These are phyloP conservation scores for Drosophila nr. perissopoda DNA, from an alignment of 2,888 invertebrate species.

Conservation along the genomic window DNA sequence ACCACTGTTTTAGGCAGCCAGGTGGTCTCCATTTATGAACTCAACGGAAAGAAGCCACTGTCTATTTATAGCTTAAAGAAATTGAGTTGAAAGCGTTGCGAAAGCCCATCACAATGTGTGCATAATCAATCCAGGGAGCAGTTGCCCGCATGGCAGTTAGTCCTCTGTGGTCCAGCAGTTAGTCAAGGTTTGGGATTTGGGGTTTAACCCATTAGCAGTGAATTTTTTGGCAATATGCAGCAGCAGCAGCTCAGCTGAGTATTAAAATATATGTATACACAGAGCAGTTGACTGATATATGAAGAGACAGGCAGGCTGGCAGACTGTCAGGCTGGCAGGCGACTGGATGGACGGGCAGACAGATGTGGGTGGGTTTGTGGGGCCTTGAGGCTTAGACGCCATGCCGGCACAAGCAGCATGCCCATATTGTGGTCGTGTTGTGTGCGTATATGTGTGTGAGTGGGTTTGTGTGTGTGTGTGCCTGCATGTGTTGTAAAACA, in stretches of 20 bases:
- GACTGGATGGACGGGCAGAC: constrained; percentile 3
- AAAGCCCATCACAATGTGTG: constrained; percentile 24
- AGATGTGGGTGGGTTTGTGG: constrained; percentile 5
- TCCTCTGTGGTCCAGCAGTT: constrained; percentile 19
- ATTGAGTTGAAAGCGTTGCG: constrained; percentile 21
- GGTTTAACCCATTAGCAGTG: constrained; percentile 57
- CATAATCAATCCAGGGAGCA: constrained; percentile 30
- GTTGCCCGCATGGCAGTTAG: constrained; percentile 27
- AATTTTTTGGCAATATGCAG: constrained; percentile 59
- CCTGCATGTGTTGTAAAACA: constrained; percentile 64
- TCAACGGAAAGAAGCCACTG: neutral
- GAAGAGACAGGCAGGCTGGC: constrained; percentile 33
- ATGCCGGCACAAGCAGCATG: constrained; percentile 45
- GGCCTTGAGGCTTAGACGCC: constrained; percentile 36
- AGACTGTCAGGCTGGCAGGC: constrained; percentile 18
- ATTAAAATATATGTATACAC: constrained; percentile 25
- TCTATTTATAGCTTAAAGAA: constrained; percentile 2
- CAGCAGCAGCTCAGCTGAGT: constrained; percentile 34
- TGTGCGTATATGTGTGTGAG: constrained; percentile 31
- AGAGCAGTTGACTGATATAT: constrained; percentile 57
- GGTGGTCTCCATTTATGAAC: constrained; percentile 8
- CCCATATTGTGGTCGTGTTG: constrained; percentile 39
- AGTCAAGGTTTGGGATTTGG: constrained; percentile 1
- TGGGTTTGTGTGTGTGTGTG: constrained; percentile 28
- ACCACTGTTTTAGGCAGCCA: neutral